Evolutionary conservation across 2,797 vertebrate genomes (phyloP).

Genomic region (Aselliscus stoliczkanus): DNA sequence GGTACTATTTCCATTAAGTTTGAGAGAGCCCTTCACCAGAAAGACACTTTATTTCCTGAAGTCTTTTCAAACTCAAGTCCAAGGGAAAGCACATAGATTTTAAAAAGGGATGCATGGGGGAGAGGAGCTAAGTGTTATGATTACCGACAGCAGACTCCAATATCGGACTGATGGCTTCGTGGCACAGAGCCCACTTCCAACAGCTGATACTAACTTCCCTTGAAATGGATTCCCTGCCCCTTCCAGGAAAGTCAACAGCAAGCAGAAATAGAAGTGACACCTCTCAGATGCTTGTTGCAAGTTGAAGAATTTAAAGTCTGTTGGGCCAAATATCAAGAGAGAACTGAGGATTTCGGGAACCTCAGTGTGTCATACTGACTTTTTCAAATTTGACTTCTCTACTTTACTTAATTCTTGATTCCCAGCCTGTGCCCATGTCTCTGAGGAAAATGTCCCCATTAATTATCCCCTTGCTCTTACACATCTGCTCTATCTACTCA

Average conservation of each 20-base stretch:
- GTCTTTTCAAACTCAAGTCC: conserved; percentile 9
- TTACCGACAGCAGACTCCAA: not conserved
- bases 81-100: not conserved
- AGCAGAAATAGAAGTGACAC: not conserved
- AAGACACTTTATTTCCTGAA: not conserved
- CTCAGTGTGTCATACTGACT: not conserved
- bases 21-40: not conserved
- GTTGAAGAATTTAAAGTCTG: not conserved
- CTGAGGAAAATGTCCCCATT: not conserved
- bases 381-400: not conserved
- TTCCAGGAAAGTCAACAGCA: not conserved
- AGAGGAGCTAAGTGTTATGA: not conserved
- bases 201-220: not conserved
- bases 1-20: not conserved
- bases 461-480: not conserved
- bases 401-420: not conserved
- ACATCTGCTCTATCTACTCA: not conserved
- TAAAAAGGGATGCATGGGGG: not conserved
- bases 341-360: not conserved
- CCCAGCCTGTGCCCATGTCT: not conserved
- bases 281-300: not conserved
- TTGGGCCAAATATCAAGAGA: not conserved
- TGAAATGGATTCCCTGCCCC: not conserved
- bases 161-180: fast-evolving
- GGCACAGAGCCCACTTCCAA: not conserved